Base-by-base conservation (phyloP, 2,113 vertebrate genomes). In the Lamprologus speciosus region DNA sequence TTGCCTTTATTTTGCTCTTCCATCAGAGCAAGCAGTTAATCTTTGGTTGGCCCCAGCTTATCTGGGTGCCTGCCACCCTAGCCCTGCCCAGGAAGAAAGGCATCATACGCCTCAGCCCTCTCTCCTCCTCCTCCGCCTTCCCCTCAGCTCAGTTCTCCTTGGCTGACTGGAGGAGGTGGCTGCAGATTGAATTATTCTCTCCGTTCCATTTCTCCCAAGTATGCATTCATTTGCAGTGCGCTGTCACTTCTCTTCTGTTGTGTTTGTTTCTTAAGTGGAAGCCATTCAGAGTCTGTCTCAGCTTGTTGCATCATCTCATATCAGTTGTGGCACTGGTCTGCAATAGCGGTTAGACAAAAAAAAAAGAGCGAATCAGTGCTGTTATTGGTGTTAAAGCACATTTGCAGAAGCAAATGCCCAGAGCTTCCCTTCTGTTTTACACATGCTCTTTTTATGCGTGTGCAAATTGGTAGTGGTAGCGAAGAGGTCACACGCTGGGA, bases 1-100 rank as follows among this genome's bases (percentile, higher is more conserved):
- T 70, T 31, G 88, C 90, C 83, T 92, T 93, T 95, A 92, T 95
- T 94, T 94, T 88, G 84, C 85, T 90, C 51, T 92, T 93, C 90
- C 91, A 92, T 95, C 94, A 87, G 92, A 93, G 91, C 88, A 91
- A 85, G 92, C 92, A 88, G 90, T 95, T 95, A 96, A 96, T 96
- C 94, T 95, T 91, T 87, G 89, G 86, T 85, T 80, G 45, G 91
- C 86, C 88, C 53, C 55, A 26, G 89, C 93, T 95, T 96, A 95
- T 95, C 95, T 93, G 89, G 88, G 80, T 28, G 85, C 86, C 92
- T 82, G 94, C 93, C 92, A 88, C 89, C 90, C 70, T 70, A 23
- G 89, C 91, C 89, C 85, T 89, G 91, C 91, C 94, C 90, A 90
- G 86, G 85, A 87, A 95, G 89, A 87, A 82, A 87, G 85, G 89